Evolutionary conservation across 2,797 vertebrate species (phyloP).

Genomic region (Platalea minor): DNA sequence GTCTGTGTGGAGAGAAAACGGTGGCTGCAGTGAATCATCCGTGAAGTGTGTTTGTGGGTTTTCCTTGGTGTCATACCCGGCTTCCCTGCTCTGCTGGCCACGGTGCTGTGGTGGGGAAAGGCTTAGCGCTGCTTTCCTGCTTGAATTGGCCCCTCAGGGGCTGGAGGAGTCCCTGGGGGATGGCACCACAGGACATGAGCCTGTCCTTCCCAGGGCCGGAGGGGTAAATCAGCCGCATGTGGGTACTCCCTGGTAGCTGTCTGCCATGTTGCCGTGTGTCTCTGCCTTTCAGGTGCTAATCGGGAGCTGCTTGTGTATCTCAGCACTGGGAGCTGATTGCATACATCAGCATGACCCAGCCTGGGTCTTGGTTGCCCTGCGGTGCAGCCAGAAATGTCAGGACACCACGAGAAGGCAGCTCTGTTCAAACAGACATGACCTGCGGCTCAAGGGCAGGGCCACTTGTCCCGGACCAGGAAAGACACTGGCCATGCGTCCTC

Average conservation of each 20-base stretch:
- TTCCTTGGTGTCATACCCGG: neutral
- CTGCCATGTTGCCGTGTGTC: neutral
- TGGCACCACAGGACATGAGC: neutral
- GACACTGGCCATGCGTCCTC: neutral
- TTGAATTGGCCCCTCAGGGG: neutral
- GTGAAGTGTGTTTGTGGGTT: neutral
- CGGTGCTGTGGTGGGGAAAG: neutral
- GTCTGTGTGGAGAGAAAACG: neutral
- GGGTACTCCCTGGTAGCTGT: neutral
- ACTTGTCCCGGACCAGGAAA: neutral
- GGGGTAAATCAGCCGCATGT: neutral
- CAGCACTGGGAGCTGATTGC: neutral
- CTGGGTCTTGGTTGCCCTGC: neutral
- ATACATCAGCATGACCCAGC: neutral
- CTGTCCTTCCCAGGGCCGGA: neutral
- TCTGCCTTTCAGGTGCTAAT: neutral
- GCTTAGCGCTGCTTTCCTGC: neutral
- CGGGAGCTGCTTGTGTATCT: neutral
- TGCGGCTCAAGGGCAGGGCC: neutral
- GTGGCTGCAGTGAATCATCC: neutral
- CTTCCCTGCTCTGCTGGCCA: neutral
- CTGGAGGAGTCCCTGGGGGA: rapidly evolving
- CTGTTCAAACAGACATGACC: neutral
- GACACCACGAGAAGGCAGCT: neutral
- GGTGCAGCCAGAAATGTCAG: rapidly evolving